Evolutionary conservation across 1,140 invertebrate genomes (phyloP), one percentile per base, ranked within the genome.

Genomic region (Andricus grossulariae): DNA sequence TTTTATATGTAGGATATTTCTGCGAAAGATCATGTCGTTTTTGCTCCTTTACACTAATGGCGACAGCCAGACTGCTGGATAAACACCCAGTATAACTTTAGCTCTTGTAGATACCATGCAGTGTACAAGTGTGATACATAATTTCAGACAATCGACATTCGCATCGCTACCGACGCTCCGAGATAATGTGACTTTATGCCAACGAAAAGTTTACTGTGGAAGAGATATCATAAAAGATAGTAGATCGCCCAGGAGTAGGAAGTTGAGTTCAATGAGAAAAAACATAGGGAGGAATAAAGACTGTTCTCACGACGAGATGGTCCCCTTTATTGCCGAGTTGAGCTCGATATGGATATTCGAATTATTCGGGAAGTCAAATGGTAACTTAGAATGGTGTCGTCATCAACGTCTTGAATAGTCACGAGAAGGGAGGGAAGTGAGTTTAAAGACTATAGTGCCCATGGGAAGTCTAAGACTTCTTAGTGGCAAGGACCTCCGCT

Each of bases 151-250:
- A 66, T 66, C 60, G 60, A 66, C 60, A 60, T 60, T 60, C 57
- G 57, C 57, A 66, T 66, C 60, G 60, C 60, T 66, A 66, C 60
- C 60, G 60, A 66, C 57, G 57, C 60, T 66, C 60, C 60, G 25
- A 71, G 76, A 73, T 70, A 73, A 73, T 78, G 72, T 73, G 72
- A 78, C 54, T 74, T 81, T 80, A 79, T 80, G 78, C 70, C 80
- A 72, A 49, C 66, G 70, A 83, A 72, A 78, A 79, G 18, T 79
- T 79, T 75, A 79, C 77, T 75, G 71, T 74, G 70, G 60, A 78
- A 81, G 77, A 71, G 76, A 78, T 81, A 78, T 76, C 39, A 74
- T 81, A 78, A 74, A 78, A 72, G 73, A 73, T 51, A 50, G 60
- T 66, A 32, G 39, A 66, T 66, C 32, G 60, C 25, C 45, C 21